phyloP scores from a whole-genome alignment of 1,140 invertebrate genomes.

The Adelges cooleyi region DNA sequence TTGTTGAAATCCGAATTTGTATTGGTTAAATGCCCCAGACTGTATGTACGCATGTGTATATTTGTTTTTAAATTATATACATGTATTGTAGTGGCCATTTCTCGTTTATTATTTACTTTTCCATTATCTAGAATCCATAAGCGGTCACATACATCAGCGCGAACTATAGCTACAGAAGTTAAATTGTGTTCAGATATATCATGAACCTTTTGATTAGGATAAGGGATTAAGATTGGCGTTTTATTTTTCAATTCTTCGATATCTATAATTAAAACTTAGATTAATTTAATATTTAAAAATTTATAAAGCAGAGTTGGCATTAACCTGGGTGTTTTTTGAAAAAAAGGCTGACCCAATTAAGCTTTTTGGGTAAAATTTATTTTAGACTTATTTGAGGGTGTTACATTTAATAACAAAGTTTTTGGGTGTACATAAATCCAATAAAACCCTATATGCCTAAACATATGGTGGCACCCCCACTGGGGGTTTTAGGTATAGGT shows the following conservation, averaged over 20 bases:
- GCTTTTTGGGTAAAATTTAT: too few species aligned
- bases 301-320: too few species aligned
- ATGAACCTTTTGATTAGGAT: constrained; percentile 49
- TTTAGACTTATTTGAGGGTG: too few species aligned
- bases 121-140: constrained; percentile 66
- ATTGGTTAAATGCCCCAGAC: constrained; percentile 50
- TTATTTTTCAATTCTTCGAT: not conserved
- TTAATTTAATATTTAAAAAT: too few species aligned
- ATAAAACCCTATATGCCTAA: too few species aligned
- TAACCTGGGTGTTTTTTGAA: too few species aligned
- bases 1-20: constrained; percentile 58
- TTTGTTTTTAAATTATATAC: constrained; percentile 60
- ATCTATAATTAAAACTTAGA: constrained; percentile 38
- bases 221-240: constrained; percentile 57
- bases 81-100: constrained; percentile 47
- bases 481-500: too few species aligned
- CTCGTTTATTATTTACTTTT: constrained; percentile 45
- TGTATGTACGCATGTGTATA: constrained; percentile 47
- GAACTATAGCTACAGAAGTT: constrained; percentile 37
- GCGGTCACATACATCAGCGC: constrained; percentile 57
- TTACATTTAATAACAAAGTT: too few species aligned
- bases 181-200: constrained; percentile 44
- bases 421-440: too few species aligned
- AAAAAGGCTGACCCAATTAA: too few species aligned
- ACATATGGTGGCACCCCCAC: too few species aligned